phyloP scores from a whole-genome alignment of 1,140 invertebrate species.

The Rhopalosiphum maidis region DNA sequence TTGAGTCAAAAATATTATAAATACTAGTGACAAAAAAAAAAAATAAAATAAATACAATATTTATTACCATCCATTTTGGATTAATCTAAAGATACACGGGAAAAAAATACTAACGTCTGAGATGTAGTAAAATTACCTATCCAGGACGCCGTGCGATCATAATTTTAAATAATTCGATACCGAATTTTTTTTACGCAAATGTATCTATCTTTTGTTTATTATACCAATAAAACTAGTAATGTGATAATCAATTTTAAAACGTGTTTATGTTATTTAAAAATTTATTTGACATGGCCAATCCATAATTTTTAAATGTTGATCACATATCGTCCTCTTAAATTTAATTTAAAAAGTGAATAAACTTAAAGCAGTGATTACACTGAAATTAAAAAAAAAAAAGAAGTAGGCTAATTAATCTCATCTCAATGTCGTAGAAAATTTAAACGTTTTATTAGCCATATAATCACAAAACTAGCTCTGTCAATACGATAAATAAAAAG shows the following conservation, averaged over 20 bases:
- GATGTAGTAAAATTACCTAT: not conserved
- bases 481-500: too few relatives aligned
- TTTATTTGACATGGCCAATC: too few relatives aligned
- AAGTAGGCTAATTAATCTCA: too few relatives aligned
- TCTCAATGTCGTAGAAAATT: too few relatives aligned
- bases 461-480: too few relatives aligned
- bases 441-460: too few relatives aligned
- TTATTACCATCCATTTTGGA: not conserved
- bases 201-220: not conserved
- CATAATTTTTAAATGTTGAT: too few relatives aligned
- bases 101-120: not conserved
- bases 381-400: not conserved
- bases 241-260: not conserved
- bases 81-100: not conserved
- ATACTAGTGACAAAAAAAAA: too few relatives aligned
- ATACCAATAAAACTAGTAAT: not conserved
- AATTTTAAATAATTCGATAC: not conserved
- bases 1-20: too few relatives aligned
- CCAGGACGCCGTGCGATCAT: not conserved
- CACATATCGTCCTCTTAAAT: too few relatives aligned
- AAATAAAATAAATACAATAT: not conserved
- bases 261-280: not conserved
- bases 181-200: not conserved
- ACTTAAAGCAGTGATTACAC: not conserved
- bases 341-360: not conserved